These are phyloP conservation scores for Platalea minor DNA, from an alignment of 2,797 vertebrate species.

Conservation along the genomic window DNA sequence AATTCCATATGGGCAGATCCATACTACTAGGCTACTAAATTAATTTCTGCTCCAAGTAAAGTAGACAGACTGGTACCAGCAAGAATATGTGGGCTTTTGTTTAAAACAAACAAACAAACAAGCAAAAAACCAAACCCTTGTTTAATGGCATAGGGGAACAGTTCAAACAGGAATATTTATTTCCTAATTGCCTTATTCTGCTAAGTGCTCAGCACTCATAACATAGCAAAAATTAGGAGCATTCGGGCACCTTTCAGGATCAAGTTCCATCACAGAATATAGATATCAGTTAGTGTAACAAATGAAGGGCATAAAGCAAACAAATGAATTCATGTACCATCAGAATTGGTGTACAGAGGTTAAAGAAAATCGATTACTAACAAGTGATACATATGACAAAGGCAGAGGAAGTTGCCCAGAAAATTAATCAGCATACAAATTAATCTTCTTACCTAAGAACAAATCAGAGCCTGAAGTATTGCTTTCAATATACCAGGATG, in stretches of 20 bases:
- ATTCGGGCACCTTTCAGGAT: neutral
- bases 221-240: neutral
- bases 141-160: neutral
- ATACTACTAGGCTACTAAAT: neutral
- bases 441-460: constrained; percentile 57
- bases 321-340: constrained; percentile 54
- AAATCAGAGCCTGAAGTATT: constrained; percentile 49
- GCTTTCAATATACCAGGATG: constrained; percentile 32
- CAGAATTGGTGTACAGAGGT: constrained; percentile 56
- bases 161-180: neutral
- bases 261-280: neutral
- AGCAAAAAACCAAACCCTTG: neutral
- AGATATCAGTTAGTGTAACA: constrained; percentile 38
- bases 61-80: neutral
- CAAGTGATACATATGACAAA: constrained; percentile 67
- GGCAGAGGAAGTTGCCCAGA: constrained; percentile 22
- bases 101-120: neutral
- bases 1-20: neutral
- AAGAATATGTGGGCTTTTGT: neutral
- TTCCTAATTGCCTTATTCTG: neutral
- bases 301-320: constrained; percentile 56
- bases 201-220: neutral
- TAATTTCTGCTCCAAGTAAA: neutral
- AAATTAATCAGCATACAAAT: constrained; percentile 76
- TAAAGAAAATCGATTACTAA: constrained; percentile 72